Evolutionary conservation across 2,797 vertebrate genomes (phyloP).

Genomic region (Sebastes oblongus): DNA sequence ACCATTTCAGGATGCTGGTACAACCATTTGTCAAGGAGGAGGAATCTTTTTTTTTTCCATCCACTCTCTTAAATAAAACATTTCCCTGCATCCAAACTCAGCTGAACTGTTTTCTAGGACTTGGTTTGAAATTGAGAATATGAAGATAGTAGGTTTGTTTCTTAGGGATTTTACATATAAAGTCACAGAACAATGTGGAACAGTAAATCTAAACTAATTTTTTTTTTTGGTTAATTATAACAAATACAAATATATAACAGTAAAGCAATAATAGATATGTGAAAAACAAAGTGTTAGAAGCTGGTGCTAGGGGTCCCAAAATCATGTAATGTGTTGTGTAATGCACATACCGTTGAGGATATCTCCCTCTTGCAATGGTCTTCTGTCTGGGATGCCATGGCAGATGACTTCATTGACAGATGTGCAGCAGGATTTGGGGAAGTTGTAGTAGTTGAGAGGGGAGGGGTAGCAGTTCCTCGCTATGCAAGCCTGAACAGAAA

Average conservation of each 20-base stretch:
- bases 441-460: conserved; percentile 99
- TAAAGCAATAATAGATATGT: background rate
- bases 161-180: background rate
- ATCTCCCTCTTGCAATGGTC: conserved; percentile 93
- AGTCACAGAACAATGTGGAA: background rate
- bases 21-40: conserved; percentile 51
- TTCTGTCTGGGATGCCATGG: conserved; percentile 97
- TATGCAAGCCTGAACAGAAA: conserved; percentile 88
- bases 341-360: conserved; percentile 92
- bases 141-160: background rate
- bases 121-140: background rate
- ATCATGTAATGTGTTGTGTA: too few species aligned
- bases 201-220: background rate
- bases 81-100: conserved; percentile 10
- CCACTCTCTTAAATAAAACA: conserved; percentile 19
- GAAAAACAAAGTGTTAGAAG: background rate
- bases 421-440: conserved; percentile 98
- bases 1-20: conserved; percentile 42
- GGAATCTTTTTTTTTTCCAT: background rate
- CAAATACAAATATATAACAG: background rate
- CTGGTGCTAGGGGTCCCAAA: background rate
- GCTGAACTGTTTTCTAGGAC: background rate
- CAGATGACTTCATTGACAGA: conserved; percentile 99
- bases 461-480: conserved; percentile 98
- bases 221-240: background rate